Evolutionary conservation across 1,140 invertebrate species (phyloP), one percentile per base, ranked within the genome.

Genomic region (Orius insidiosus): DNA sequence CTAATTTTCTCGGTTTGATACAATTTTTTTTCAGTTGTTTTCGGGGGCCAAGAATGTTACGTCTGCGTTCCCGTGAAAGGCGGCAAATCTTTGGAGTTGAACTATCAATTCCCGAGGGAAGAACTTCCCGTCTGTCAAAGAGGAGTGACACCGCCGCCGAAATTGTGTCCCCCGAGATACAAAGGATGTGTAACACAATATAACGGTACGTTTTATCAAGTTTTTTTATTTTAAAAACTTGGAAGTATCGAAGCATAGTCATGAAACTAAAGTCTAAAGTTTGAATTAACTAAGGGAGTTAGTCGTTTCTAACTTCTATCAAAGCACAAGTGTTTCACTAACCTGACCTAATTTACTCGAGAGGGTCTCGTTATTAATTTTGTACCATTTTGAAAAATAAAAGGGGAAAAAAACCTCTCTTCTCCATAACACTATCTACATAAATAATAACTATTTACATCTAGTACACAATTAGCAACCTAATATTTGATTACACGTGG

Each of bases 1-100:
- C 60, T 66, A 62, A 60, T 3, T 59, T 60, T 48, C 39, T 59
- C n/a, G 57, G 65, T 54, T 68, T 6, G 6, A 6, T 64, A 49
- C 55, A 58, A 30, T 66, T 36, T 36, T 36, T 36, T 36, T 36
- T n/a, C 35, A 36, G 35, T 36, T 36, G 35, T 36, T 9, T 15
- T 36, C n/a, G 35, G 35, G 35, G 14, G 35, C 6, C 51, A 50
- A 19, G 46, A 49, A 5, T 55, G 53, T 40, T 55, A 49, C 45
- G 52, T 55, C 24, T 55, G 53, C 30, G 33, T 45, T 10, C 40
- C 45, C n/a, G 32, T 14, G 9, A 15, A n/a, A n/a, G 46, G 45
- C 6, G n/a, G 7, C 6, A 11, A 16, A 10, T 16, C n/a, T 9
- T 33, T 15, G 2, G 48, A 46, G 31, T 44, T 47, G n/a, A 46